These are phyloP conservation scores for Ctenopoma kingsleyae DNA, from an alignment of 2,797 vertebrate species.

Conservation along the genomic window DNA sequence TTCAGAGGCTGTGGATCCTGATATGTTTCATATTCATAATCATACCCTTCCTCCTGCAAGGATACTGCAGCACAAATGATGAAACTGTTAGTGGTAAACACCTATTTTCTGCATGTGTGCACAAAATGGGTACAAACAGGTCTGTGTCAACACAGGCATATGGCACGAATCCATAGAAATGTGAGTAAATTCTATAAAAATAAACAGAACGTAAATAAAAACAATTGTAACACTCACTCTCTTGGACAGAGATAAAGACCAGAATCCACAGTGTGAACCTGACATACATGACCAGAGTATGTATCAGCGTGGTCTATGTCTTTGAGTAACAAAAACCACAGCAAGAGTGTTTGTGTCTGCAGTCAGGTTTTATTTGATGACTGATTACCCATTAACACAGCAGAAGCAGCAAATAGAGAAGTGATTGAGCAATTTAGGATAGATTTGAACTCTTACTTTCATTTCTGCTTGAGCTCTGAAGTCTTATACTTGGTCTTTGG, in stretches of 20 bases:
- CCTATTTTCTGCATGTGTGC: not conserved
- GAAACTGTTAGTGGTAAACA: not conserved
- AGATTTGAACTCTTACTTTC: constrained; percentile 37
- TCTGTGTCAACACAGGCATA: not conserved
- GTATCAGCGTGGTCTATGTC: constrained; percentile 4
- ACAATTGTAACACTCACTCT: constrained; percentile 66
- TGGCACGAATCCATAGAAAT: not conserved
- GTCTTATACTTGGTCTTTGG: not conserved
- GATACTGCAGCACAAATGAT: constrained; percentile 42
- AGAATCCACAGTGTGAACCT: constrained; percentile 36
- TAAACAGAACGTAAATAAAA: not conserved
- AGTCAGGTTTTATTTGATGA: constrained; percentile 76
- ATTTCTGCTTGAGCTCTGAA: constrained; percentile 4
- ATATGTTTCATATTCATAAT: constrained; percentile 32
- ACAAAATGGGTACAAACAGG: not conserved
- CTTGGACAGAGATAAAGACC: constrained; percentile 38
- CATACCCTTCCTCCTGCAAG: constrained; percentile 27
- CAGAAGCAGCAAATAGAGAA: constrained; percentile 33
- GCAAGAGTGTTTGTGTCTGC: constrained; percentile 18
- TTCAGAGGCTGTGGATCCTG: constrained; percentile 45
- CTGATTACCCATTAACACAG: constrained; percentile 81
- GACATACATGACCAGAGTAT: constrained; percentile 41
- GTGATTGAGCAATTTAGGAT: constrained; percentile 66
- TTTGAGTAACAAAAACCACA: constrained; percentile 17
- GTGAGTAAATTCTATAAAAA: not conserved